A percentile compares a stretch with the other conserved stretches of the same genome.
Evolutionary conservation across 2,113 vertebrate species (phyloP).

Genomic region (Brachyhypopomus gauderio): DNA sequence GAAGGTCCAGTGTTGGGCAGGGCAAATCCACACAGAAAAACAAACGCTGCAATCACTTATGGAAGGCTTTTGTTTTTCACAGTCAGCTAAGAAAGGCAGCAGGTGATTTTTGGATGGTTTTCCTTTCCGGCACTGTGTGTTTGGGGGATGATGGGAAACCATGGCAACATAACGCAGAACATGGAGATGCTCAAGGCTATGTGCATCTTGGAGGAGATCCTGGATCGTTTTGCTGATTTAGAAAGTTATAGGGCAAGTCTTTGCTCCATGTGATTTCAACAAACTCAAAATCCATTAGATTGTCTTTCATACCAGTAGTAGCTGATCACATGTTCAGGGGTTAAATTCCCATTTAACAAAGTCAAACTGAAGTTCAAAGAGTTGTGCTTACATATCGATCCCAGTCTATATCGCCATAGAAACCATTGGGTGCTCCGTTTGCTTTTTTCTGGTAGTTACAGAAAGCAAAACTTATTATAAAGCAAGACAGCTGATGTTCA

Average conservation of each 20-base stretch:
- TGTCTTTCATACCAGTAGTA: not conserved
- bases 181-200: too few relatives aligned
- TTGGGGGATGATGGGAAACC: too few relatives aligned
- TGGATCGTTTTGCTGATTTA: not conserved
- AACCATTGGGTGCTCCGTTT: constrained; percentile 95
- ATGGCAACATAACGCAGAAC: too few relatives aligned
- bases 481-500: not conserved
- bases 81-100: too few relatives aligned
- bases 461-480: not conserved
- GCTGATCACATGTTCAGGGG: not conserved
- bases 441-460: constrained; percentile 84
- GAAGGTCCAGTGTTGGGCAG: not conserved
- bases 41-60: not conserved
- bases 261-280: not conserved
- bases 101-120: too few relatives aligned
- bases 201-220: not conserved
- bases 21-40: not conserved
- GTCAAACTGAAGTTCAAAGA: not conserved
- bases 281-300: not conserved
- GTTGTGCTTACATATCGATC: constrained; percentile 92
- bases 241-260: not conserved
- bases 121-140: too few relatives aligned
- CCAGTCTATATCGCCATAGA: constrained; percentile 98
- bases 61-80: not conserved
- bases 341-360: too few relatives aligned